Evolutionary conservation across 2,797 vertebrate genomes (phyloP).

Genomic region (Otolemur crassicaudatus): DNA sequence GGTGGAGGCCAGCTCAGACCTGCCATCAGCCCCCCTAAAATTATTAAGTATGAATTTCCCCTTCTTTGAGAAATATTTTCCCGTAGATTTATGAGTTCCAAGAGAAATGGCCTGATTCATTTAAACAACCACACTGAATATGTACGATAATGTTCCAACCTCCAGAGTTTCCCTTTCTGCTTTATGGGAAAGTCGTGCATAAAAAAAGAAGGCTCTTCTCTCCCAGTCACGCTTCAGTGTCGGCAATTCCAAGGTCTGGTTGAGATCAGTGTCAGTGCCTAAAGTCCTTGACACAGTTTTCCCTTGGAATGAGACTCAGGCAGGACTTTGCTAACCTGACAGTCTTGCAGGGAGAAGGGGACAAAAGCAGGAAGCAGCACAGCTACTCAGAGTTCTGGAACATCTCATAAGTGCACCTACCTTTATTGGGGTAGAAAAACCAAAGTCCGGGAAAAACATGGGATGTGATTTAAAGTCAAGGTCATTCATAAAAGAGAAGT

Average conservation of each 20-base stretch:
- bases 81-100: constrained; percentile 73
- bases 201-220: neutral
- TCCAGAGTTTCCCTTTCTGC: neutral
- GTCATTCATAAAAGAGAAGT: constrained; percentile 3
- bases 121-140: constrained; percentile 6
- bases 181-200: neutral
- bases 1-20: constrained; percentile 62
- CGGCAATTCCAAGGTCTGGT: neutral
- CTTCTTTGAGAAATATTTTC: constrained; percentile 73
- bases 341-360: neutral
- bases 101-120: constrained; percentile 73
- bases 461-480: constrained; percentile 36
- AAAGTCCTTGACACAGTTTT: neutral
- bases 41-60: constrained; percentile 64
- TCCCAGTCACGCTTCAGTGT: neutral
- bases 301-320: neutral
- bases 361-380: neutral
- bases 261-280: constrained; percentile 5
- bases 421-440: neutral
- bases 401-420: neutral
- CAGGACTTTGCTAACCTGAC: neutral
- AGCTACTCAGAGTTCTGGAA: neutral
- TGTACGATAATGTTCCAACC: neutral
- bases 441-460: neutral
- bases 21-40: constrained; percentile 66